Conservation (phyloP, 2,113 vertebrate genomes). For the Phaethon lepturus region DNA sequence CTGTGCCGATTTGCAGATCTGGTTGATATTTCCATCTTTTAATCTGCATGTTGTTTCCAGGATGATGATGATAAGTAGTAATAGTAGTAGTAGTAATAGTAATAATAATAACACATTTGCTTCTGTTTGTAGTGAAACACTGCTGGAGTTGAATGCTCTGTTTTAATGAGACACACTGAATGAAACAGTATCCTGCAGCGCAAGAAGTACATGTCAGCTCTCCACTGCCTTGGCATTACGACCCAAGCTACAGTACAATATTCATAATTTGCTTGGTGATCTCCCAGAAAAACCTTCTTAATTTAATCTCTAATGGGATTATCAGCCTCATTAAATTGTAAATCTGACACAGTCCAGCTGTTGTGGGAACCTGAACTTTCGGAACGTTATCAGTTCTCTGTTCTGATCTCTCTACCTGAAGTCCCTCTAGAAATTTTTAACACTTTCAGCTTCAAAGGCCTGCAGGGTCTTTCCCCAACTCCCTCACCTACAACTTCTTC, state of each 20-base stretch:
- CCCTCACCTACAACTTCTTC: not conserved
- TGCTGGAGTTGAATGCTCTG: constrained; percentile 4
- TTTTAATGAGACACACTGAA: constrained; percentile 55
- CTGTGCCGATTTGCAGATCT: constrained; percentile 18
- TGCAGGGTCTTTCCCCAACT: not conserved
- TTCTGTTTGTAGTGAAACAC: constrained; percentile 28
- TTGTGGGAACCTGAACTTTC: constrained; percentile 59
- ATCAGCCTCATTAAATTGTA: constrained; percentile 48
- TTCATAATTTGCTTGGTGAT: constrained; percentile 34
- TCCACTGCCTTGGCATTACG: not conserved
- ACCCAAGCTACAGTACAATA: constrained; percentile 19
- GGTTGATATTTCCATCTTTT: constrained; percentile 1
- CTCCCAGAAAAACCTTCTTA: constrained; percentile 51
- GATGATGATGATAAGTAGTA: not conserved
- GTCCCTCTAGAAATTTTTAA: not conserved
- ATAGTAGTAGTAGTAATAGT: not conserved
- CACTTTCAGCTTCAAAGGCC: not conserved
- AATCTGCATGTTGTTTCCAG: constrained; percentile 20
- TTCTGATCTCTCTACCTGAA: not conserved
- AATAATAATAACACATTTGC: constrained; percentile 5
- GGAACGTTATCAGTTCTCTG: not conserved
- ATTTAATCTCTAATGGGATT: constrained; percentile 65
- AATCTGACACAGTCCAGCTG: constrained; percentile 25
- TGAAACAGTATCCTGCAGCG: constrained; percentile 7
- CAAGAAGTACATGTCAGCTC: constrained; percentile 24